Evolutionary conservation across 2,797 vertebrate genomes (phyloP), one percentile per base, ranked within the genome.

Genomic region (Silurus lanzhouensis): DNA sequence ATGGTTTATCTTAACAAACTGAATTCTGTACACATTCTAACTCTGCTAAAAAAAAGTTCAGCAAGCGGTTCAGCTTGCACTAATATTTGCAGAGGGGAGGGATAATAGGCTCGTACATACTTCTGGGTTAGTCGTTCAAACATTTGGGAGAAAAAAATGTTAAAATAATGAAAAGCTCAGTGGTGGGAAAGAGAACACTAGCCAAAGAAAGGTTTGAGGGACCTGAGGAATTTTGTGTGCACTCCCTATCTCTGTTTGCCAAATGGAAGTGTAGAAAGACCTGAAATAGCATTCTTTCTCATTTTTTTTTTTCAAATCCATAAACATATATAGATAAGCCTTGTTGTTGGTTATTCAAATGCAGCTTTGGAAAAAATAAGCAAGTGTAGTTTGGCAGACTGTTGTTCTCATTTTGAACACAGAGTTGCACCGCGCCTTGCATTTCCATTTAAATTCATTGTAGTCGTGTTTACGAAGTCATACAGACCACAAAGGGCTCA

Each of bases 61-160:
- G 52, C 44, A 63, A 81, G 57, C 19, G 72, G 82, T 82, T 84
- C 61, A 81, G 9, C 52, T 81, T 85, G 81, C 63, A 66, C 85
- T 58, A 84, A 88, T 85, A 84, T 88, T 88, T 88, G 58, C 85
- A 72, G 66, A 82, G 78, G 67, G 70, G 72, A 82, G 83, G 48
- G 79, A 86, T 86, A 88, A 84, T 84, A 58, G 83, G 82, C 67
- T 67, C 4, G n/a, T 71, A 25, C 88, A 87, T 88, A 85, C 61
- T 84, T 85, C 67, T 75, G 81, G 81, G 61, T 80, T 85, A 82
- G 68, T 60, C 25, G 64, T 66, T 87, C 80, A 83, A 85, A 84
- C 77, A 85, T 72, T 72, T 48, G 31, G 22, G 46, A 68, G 63
- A 67, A 77, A 77, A 77, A 77, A 80, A 87, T 77, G 71, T 72